Evolutionary conservation across 2,113 vertebrate species (phyloP).

Genomic region (Lutjanus erythropterus): DNA sequence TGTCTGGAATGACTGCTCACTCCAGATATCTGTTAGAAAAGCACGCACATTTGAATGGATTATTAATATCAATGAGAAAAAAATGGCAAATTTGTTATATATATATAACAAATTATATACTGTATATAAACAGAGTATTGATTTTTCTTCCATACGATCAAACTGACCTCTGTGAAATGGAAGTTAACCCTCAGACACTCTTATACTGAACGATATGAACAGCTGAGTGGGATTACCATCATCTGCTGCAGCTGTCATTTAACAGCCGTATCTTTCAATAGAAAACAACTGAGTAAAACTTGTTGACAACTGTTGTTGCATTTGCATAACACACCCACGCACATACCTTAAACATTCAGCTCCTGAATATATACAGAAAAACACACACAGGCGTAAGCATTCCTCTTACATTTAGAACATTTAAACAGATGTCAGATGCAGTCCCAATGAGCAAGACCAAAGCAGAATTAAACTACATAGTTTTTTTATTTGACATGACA

Average conservation of each 20-base stretch:
- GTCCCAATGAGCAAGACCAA: not conserved
- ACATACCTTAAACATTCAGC: not conserved
- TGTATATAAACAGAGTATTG: not conserved
- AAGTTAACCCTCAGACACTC: not conserved
- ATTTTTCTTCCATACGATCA: not conserved
- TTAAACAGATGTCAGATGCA: not conserved
- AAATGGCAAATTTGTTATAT: too few relatives aligned
- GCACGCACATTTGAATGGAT: not conserved
- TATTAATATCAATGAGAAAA: not conserved
- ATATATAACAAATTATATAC: too few relatives aligned
- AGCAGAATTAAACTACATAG: not conserved
- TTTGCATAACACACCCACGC: constrained; percentile 1
- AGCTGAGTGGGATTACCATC: constrained; percentile 50
- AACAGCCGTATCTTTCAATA: constrained; percentile 28
- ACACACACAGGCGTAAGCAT: not conserved
- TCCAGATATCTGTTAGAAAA: constrained; percentile 91
- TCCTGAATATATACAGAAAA: not conserved
- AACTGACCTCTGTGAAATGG: not conserved
- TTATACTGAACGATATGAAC: constrained; percentile 20
- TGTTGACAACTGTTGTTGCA: not conserved
- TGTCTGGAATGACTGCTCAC: constrained; percentile 94
- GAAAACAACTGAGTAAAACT: constrained; percentile 10
- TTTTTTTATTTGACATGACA: not conserved
- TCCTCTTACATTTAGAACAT: not conserved
- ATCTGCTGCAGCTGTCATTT: constrained; percentile 55